Evolutionary conservation across 2,113 vertebrate genomes (phyloP).

Genomic region (Peucedramus taeniatus): DNA sequence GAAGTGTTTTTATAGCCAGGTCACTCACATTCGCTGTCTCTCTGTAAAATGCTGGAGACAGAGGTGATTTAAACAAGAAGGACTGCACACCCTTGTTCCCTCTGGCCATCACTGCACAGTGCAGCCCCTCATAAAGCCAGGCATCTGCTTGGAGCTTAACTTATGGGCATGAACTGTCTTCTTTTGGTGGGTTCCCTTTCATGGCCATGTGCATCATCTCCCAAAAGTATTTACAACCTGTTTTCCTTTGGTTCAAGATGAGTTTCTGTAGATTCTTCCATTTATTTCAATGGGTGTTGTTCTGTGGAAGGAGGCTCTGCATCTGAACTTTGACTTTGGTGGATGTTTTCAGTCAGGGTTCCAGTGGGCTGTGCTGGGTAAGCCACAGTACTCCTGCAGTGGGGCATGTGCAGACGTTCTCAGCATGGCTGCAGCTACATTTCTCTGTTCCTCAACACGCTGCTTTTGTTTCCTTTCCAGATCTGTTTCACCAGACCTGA

Average conservation of each 20-base stretch:
- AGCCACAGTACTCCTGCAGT: not conserved
- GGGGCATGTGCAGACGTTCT: not conserved
- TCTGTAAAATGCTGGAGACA: not conserved
- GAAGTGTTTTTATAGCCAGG: not conserved
- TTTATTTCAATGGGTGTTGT: not conserved
- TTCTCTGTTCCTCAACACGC: not conserved
- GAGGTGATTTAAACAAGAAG: not conserved
- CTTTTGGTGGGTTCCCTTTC: not conserved
- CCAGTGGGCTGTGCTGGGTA: not conserved
- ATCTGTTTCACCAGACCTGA: conserved; percentile 82
- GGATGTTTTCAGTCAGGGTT: not conserved
- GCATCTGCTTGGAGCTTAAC: not conserved
- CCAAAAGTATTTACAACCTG: not conserved
- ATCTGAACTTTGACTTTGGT: not conserved
- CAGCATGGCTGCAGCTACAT: not conserved
- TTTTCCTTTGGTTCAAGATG: not conserved
- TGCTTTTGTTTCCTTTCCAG: conserved; percentile 49
- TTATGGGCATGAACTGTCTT: not conserved
- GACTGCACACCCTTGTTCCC: not conserved
- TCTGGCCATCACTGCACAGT: not conserved
- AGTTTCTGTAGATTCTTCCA: not conserved
- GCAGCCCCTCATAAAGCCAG: not conserved
- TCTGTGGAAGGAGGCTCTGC: not conserved
- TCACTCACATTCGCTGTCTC: rapidly evolving
- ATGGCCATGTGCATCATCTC: not conserved